phyloP scores from a whole-genome alignment of 1,140 invertebrate genomes.

The Liolophura sinensis region DNA sequence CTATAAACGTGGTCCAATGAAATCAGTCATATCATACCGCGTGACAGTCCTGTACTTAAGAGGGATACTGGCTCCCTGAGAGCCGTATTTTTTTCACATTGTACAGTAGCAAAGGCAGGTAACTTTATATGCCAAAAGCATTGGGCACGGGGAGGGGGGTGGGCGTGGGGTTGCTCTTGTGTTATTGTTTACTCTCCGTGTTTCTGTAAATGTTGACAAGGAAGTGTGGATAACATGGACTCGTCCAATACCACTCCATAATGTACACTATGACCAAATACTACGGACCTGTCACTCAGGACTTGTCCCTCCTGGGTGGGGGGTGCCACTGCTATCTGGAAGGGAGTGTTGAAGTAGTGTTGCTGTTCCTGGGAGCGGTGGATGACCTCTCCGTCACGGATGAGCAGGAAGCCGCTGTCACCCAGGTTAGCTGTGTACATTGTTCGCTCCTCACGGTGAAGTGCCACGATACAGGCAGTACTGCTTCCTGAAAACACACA shows the following conservation, averaged over 20 bases:
- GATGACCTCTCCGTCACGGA: conserved; percentile 79
- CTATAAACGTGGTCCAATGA: too few relatives aligned
- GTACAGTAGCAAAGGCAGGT: too few relatives aligned
- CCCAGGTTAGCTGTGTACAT: conserved; percentile 96
- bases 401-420: conserved; percentile 96
- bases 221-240: too few relatives aligned
- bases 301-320: conserved; percentile 82
- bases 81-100: too few relatives aligned
- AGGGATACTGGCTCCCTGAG: too few relatives aligned
- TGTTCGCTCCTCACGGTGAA: conserved; percentile 85
- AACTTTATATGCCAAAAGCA: too few relatives aligned
- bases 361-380: conserved; percentile 94
- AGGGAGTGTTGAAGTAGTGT: conserved; percentile 98
- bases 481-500: conserved; percentile 76
- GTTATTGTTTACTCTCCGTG: not conserved
- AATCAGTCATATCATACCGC: too few relatives aligned
- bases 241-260: too few relatives aligned
- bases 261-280: conserved; percentile 22
- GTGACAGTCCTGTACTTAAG: too few relatives aligned
- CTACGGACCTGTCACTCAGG: conserved; percentile 78
- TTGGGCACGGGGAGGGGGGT: too few relatives aligned
- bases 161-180: not conserved
- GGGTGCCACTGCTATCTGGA: conserved; percentile 91
- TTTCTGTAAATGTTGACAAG: not conserved
- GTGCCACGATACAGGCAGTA: conserved; percentile 93